These are phyloP conservation scores for Zaprionus ornatus DNA, from an alignment of 1,140 invertebrate genomes.

Conservation along the genomic window DNA sequence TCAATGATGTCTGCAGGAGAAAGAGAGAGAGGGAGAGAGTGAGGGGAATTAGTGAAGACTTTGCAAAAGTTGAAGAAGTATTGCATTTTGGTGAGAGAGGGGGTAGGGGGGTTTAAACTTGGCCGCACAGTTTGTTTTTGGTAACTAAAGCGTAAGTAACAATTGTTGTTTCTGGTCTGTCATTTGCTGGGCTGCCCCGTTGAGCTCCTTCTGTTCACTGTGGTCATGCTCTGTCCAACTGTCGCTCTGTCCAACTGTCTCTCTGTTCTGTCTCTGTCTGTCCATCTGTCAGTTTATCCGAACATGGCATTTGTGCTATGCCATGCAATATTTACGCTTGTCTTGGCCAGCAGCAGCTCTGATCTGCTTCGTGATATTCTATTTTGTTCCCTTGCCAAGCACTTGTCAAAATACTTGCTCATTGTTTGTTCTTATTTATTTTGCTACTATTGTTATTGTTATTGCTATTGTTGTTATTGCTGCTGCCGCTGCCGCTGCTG, in stretches of 20 bases:
- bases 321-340: slow-evolving; percentile 76
- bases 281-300: slow-evolving; percentile 58
- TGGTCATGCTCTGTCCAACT: not conserved
- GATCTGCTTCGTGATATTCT: slow-evolving; percentile 71
- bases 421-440: slow-evolving; percentile 61
- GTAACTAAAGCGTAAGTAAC: slow-evolving; percentile 56
- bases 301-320: slow-evolving; percentile 65
- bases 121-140: slow-evolving; percentile 53
- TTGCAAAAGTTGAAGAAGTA: slow-evolving; percentile 16
- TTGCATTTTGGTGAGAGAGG: not conserved
- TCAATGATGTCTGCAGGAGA: slow-evolving; percentile 88
- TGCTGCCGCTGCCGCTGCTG: too few relatives aligned
- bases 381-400: slow-evolving; percentile 56
- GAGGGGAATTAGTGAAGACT: not conserved
- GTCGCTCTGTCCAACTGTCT: not conserved
- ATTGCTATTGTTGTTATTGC: not conserved
- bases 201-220: slow-evolving; percentile 26
- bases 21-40: not conserved
- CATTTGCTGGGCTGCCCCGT: slow-evolving; percentile 58
- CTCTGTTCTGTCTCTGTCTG: not conserved
- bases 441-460: not conserved
- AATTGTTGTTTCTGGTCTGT: slow-evolving; percentile 69
- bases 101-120: slow-evolving; percentile 42
- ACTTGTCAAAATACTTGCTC: slow-evolving; percentile 73
- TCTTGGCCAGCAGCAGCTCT: slow-evolving; percentile 65